Evolutionary conservation across 1,140 invertebrate genomes (phyloP), one percentile per base, ranked within the genome.

Genomic region (Aphis craccivora): DNA sequence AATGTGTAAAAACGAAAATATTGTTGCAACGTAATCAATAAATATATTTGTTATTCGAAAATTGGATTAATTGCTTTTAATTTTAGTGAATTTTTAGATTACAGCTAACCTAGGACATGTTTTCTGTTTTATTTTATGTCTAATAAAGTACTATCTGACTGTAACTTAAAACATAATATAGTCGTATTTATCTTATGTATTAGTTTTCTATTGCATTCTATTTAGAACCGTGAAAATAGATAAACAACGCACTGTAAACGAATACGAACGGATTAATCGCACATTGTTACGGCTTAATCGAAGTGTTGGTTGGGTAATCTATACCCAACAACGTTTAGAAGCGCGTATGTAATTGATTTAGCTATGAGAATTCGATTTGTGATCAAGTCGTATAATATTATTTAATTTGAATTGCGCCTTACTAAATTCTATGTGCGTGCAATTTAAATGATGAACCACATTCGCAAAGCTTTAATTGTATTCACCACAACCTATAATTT

Each of bases 331-430:
- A 53, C 37, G 48, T 89, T 89, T 89, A 53, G 87, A 89, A 7
- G 87, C 87, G 87, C 87, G 22, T 30, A 37, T 22, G 25, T 89
- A 53, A 89, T 89, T 89, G 87, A 51, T 89, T 89, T 53, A 9
- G n/a, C 7, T 22, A 18, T 6, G n/a, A 18, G 87, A 23, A 53
- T 53, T 89, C 48, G n/a, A 37, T 89, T 51, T 89, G n/a, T 23
- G 37, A 53, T 51, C 87, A 53, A 48, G 48, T n/a, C 4, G 84
- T 40, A 40, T 40, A 53, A 22, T 51, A 35, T 89, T 53, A 89
- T 51, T 89, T 45, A 37, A 53, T 53, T 87, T 48, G 30, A 87
- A 87, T 87, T 18, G 86, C 45, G 43, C 43, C 86, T 87, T 87
- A 87, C 30, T 48, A 48, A n/a, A 48, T 48, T 40, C 37, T 87